Evolutionary conservation across 2,888 invertebrate species (phyloP).

Genomic region (Polymixis flavicincta): DNA sequence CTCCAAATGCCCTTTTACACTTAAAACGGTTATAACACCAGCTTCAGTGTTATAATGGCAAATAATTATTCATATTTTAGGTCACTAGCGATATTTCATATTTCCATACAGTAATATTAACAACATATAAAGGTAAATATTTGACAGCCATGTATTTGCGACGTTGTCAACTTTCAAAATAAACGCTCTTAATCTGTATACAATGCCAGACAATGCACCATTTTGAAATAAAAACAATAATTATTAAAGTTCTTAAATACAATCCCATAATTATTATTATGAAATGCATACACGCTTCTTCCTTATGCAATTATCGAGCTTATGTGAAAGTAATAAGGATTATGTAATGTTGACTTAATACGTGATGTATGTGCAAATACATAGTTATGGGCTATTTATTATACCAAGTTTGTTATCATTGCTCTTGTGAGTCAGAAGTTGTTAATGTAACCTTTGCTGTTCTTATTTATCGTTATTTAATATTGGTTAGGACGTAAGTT

Average conservation of each 20-base stretch:
- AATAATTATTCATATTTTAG: too few relatives aligned
- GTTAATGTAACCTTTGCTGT: conserved; percentile 58
- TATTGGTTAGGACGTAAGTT: conserved; percentile 18
- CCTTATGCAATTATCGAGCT: conserved; percentile 26
- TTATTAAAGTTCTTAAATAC: conserved; percentile 12
- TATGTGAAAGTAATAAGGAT: conserved; percentile 23
- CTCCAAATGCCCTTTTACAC: too few relatives aligned
- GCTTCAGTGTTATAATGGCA: too few relatives aligned
- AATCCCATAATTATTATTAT: conserved; percentile 29
- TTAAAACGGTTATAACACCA: too few relatives aligned
- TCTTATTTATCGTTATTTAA: conserved; percentile 34
- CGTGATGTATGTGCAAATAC: conserved; percentile 9
- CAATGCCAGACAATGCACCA: conserved; percentile 14
- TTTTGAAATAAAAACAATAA: conserved; percentile 17
- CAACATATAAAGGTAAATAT: too few relatives aligned
- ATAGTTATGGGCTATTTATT: conserved; percentile 36
- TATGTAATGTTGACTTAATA: conserved; percentile 15
- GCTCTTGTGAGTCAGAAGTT: conserved; percentile 61
- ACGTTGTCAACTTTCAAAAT: too few relatives aligned
- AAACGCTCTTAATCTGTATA: too few relatives aligned
- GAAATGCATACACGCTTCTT: conserved; percentile 15
- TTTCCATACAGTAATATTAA: too few relatives aligned
- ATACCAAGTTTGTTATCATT: conserved; percentile 53
- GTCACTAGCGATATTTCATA: too few relatives aligned
- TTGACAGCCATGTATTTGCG: too few relatives aligned